These are phyloP conservation scores for Bradysia coprophila DNA, from an alignment of 1,140 invertebrate genomes.

Conservation along the genomic window DNA sequence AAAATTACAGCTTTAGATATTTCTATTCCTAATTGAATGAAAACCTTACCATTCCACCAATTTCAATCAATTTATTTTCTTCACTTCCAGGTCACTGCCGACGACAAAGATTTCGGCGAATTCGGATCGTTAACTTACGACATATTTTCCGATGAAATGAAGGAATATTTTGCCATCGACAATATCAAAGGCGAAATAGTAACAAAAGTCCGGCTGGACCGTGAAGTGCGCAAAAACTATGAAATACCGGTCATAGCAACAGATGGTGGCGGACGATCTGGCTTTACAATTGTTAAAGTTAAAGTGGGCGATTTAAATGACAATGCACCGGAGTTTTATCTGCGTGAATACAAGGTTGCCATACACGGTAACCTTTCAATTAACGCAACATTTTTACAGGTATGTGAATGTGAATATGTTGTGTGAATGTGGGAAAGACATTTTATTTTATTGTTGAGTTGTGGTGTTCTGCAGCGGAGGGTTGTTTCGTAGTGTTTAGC, in stretches of 20 bases:
- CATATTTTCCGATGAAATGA: constrained; percentile 58
- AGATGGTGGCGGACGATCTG: constrained; percentile 65
- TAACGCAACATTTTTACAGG: constrained; percentile 44
- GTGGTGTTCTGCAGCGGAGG: too few relatives aligned
- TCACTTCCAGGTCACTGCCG: constrained; percentile 40
- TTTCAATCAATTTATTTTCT: background rate
- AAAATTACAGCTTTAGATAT: too few relatives aligned
- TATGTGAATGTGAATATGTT: constrained; percentile 27
- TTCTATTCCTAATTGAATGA: too few relatives aligned
- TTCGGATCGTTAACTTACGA: constrained; percentile 63
- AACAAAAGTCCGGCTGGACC: constrained; percentile 55
- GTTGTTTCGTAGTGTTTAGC: too few relatives aligned
- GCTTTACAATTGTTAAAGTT: constrained; percentile 60
- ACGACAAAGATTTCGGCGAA: constrained; percentile 64
- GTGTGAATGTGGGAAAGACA: too few relatives aligned
- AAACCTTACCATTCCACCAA: too few relatives aligned
- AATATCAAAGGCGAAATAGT: constrained; percentile 57
- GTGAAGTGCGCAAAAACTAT: constrained; percentile 54
- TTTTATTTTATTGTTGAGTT: too few relatives aligned
- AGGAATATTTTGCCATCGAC: constrained; percentile 62
- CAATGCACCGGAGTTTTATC: constrained; percentile 60
- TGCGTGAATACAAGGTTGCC: constrained; percentile 61
- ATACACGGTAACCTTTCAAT: constrained; percentile 41
- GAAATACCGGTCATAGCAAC: constrained; percentile 68
- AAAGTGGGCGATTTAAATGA: constrained; percentile 74